Evolutionary conservation across 2,113 vertebrate genomes (phyloP).

Genomic region (Dicentrarchus labrax): DNA sequence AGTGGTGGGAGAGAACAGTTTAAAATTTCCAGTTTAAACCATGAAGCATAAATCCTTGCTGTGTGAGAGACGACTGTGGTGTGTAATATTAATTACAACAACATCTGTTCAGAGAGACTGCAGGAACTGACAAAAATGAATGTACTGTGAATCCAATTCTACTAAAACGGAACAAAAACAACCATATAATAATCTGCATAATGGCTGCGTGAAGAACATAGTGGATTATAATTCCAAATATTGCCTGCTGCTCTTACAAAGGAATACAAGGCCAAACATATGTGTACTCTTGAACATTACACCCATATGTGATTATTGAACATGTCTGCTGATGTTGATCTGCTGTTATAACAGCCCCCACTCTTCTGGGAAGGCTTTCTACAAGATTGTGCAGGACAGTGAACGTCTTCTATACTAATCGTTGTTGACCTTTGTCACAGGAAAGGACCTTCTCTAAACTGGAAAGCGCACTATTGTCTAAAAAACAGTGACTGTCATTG

Average conservation of each 20-base stretch:
- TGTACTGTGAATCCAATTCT: background rate
- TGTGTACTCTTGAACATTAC: background rate
- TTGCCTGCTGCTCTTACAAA: background rate
- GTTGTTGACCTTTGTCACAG: too few relatives aligned
- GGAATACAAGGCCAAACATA: background rate
- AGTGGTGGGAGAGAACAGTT: conserved; percentile 30
- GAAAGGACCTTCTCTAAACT: background rate
- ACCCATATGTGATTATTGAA: background rate
- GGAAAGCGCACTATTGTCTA: background rate
- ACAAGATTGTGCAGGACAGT: background rate
- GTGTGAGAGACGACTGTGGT: conserved; percentile 31
- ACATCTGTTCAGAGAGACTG: conserved; percentile 52
- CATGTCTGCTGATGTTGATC: background rate
- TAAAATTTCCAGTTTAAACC: conserved; percentile 34
- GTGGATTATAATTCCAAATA: background rate
- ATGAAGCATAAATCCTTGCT: conserved; percentile 29
- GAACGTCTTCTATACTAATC: too few relatives aligned
- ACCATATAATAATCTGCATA: conserved; percentile 4
- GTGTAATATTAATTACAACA: conserved; percentile 55
- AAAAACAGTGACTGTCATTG: background rate
- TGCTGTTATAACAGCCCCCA: background rate
- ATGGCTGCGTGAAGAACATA: background rate
- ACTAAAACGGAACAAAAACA: background rate
- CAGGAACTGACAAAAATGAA: conserved; percentile 31
- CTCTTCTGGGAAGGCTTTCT: conserved; percentile 10